These are phyloP conservation scores for Phytoseiulus persimilis DNA, from an alignment of 2,888 invertebrate species.

Conservation along the genomic window DNA sequence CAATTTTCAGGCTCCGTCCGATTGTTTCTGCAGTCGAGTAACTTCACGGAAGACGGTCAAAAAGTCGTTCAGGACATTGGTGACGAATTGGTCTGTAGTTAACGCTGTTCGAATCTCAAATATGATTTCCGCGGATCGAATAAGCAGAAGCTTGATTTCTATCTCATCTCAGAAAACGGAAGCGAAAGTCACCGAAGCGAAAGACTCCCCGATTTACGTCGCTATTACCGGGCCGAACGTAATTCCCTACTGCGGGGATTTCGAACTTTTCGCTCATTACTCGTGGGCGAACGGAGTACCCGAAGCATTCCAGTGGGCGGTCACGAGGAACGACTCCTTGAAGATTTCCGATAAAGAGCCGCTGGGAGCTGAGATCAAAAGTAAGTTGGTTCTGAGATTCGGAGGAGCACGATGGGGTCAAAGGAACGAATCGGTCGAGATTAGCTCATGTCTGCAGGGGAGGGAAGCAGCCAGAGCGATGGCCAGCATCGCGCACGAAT, in stretches of 20 bases:
- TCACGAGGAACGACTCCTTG: not conserved
- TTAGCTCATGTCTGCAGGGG: no score
- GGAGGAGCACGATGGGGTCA: no score
- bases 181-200: conserved; percentile 11
- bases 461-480: no score
- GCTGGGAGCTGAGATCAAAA: not conserved
- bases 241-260: conserved; percentile 22
- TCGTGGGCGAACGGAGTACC: conserved; percentile 30
- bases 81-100: conserved; percentile 1
- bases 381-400: not conserved
- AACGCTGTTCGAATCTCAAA: not conserved
- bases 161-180: conserved; percentile 14
- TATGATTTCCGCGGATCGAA: not conserved
- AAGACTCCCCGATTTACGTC: conserved; percentile 17
- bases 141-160: not conserved
- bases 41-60: conserved; percentile 33
- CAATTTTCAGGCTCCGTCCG: conserved; percentile 6
- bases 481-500: no score
- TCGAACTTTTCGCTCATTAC: conserved; percentile 30
- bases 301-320: conserved; percentile 24
- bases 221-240: conserved; percentile 35
- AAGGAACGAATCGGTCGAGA: no score
- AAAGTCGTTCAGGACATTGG: conserved; percentile 14
- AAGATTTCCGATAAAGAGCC: conserved; percentile 12
- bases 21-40: conserved; percentile 22